phyloP scores from a whole-genome alignment of 2,797 vertebrate genomes.

The Megaceryle alcyon region DNA sequence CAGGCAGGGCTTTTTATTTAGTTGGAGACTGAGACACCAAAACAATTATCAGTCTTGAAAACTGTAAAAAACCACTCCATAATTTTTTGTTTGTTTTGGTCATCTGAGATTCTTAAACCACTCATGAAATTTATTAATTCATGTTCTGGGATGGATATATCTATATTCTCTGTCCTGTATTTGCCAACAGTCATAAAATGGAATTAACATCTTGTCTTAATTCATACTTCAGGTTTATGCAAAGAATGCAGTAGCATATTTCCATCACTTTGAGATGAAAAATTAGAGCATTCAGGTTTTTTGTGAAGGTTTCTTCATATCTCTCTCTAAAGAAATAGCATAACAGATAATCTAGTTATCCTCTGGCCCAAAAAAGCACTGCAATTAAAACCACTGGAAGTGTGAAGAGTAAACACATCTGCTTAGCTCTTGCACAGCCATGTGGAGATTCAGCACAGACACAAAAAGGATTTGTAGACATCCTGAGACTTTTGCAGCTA shows the following conservation, averaged over 20 bases:
- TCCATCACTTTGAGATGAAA: neutral
- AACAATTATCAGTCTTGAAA: neutral
- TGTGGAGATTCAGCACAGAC: neutral
- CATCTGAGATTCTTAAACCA: neutral
- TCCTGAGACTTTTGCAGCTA: neutral
- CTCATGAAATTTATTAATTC: neutral
- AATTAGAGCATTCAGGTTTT: neutral
- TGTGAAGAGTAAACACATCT: accelerated
- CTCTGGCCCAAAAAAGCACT: neutral
- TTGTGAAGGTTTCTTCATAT: neutral
- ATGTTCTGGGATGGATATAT: neutral
- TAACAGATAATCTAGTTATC: neutral
- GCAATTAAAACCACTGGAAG: neutral
- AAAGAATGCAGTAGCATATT: neutral
- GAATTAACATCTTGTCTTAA: neutral
- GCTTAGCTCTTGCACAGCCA: neutral
- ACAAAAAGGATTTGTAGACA: neutral
- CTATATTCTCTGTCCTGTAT: neutral
- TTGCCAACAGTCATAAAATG: neutral
- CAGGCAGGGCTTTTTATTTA: neutral
- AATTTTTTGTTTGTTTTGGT: neutral
- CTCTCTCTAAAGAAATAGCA: neutral
- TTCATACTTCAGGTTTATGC: neutral
- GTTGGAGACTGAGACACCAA: neutral
- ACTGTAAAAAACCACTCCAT: neutral